Base-by-base conservation (phyloP, 2,113 vertebrate species). In the Ailuropoda melanoleuca region DNA sequence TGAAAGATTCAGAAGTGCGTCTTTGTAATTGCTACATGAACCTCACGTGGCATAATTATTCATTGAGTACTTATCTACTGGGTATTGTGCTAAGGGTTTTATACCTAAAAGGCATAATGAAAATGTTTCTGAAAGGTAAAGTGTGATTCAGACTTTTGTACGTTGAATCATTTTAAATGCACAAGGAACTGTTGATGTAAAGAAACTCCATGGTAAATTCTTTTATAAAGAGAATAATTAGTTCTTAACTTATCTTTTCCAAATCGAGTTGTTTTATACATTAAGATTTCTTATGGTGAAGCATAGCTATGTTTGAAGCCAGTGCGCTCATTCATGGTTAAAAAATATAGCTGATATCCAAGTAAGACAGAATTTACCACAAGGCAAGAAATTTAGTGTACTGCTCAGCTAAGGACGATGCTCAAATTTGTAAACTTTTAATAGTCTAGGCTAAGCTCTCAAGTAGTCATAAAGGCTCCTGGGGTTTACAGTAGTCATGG, bases 41-140 rank as follows among this genome's bases (percentile, higher is more conserved):
- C 14, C 18, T 85, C 60, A 83, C 24, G 81, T 70, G 66, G 39
- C 78, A 72, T 56, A n/a, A 53, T 48, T 72, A n/a, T 56, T 92
- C 80, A 12, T 5, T 50, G 43, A 95, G 17, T 11, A 48, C 37
- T 68, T 86, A 23, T 50, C 50, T 18, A 43, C 26, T 34, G 23
- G 34, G 12, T 23, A 26, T 50, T 66, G 2, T 92, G 50, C 48
- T 60, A 93, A 95, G 23, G 55, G 14, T 11, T 93, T 84, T 26
- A 15, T 4, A 60, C 24, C 74, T 88, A 82, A 60, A 2, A 68
- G 34, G 50, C 46, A 21, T 62, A 53, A 68, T 66, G 58, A 75
- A 94, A 96, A 34, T 80, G 10, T 90, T 87, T 88, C 92, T 68
- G 37, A 84, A 58, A 96, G 82, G 15, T 87, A 24, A 34, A 11